A percentile compares a stretch with the other conserved stretches of the same genome.
phyloP scores from a whole-genome alignment of 2,113 vertebrate genomes.

The Craseonycteris thonglongyai region DNA sequence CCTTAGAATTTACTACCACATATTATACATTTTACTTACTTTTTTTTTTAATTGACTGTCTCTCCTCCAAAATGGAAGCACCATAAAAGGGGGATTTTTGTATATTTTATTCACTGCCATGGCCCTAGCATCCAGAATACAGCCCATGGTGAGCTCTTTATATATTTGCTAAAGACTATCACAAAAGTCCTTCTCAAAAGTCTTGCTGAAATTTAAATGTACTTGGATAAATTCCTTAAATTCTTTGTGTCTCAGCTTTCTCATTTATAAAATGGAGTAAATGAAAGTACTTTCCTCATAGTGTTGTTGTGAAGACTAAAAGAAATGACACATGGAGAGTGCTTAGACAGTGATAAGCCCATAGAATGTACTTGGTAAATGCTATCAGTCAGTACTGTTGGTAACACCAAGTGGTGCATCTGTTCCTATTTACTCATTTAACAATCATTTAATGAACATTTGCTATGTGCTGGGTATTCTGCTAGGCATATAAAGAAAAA shows the following conservation, averaged over 20 bases:
- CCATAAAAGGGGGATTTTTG: background rate
- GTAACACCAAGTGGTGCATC: background rate
- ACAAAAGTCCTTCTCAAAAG: background rate
- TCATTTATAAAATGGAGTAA: background rate
- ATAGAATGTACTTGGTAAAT: background rate
- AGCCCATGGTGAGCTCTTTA: background rate
- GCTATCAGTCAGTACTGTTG: no score
- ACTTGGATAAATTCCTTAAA: background rate
- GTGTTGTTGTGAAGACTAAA: background rate
- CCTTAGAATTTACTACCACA: background rate
- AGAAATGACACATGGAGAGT: background rate
- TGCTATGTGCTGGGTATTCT: no score
- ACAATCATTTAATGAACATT: no score
- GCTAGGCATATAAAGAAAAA: background rate
- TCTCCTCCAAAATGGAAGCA: background rate
- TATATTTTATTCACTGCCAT: background rate
- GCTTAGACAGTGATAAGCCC: background rate
- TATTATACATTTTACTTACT: background rate
- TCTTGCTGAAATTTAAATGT: background rate
- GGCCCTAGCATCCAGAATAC: background rate
- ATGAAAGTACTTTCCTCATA: background rate
- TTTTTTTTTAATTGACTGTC: background rate
- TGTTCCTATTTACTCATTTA: no score
- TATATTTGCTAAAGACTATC: background rate
- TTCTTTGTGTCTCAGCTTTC: background rate